Conservation (phyloP, 1,140 invertebrate species). For the Marisa cornuarietis region DNA sequence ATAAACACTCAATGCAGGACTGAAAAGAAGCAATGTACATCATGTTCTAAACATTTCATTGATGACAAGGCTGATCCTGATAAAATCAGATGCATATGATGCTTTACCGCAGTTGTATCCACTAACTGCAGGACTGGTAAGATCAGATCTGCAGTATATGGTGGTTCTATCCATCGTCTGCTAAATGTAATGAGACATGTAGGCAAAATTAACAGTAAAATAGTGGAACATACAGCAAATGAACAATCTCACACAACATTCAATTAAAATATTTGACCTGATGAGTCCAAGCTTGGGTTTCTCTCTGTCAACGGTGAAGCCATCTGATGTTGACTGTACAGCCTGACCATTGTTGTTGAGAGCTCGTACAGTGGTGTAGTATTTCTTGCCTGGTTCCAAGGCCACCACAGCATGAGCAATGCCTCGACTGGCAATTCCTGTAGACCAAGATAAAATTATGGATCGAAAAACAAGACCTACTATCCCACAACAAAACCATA, state of each 20-base stretch:
- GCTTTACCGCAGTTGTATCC: no score
- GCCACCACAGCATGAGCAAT: slow-evolving; percentile 35
- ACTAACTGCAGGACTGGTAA: no score
- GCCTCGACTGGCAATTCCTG: slow-evolving; percentile 43
- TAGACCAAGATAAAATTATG: neutral
- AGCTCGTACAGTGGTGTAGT: slow-evolving; percentile 45
- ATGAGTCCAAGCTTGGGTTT: slow-evolving; percentile 37
- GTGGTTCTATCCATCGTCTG: neutral
- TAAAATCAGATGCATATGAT: no score
- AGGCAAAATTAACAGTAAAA: neutral
- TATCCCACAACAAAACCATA: neutral
- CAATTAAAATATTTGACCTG: slow-evolving; percentile 29
- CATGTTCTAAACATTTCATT: no score
- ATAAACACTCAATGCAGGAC: neutral
- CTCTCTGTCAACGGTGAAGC: slow-evolving; percentile 41
- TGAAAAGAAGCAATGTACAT: neutral
- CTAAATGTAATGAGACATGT: neutral
- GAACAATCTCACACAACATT: neutral
- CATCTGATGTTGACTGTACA: slow-evolving; percentile 47
- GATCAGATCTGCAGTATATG: no score
- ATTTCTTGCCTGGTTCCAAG: slow-evolving; percentile 33
- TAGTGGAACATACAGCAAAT: neutral
- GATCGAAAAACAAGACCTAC: neutral
- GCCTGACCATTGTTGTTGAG: slow-evolving; percentile 44
- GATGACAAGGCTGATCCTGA: no score